Base-by-base conservation (phyloP, 2,797 vertebrate species). In the Borostomias antarcticus region DNA sequence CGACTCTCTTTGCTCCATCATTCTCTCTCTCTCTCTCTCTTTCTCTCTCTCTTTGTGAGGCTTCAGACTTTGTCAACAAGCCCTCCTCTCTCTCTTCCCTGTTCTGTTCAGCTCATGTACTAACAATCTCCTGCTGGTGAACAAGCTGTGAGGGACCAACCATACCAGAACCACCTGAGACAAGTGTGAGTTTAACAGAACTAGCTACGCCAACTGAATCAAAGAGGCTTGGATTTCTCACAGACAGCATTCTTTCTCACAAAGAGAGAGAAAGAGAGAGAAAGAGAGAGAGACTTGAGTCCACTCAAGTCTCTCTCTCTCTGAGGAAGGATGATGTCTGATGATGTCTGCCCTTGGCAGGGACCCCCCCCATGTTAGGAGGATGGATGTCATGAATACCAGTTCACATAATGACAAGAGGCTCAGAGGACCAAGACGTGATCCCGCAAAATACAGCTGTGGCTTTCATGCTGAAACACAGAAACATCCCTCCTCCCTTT, bases 71-170 rank as follows among this genome's bases (percentile, higher is more conserved):
- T n/a, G n/a, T n/a, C n/a, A n/a, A n/a, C n/a, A n/a, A n/a, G n/a
- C n/a, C n/a, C n/a, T n/a, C n/a, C 40, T 45, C 40, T 40, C 9
- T 13, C 13, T 40, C 13, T 2, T 40, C 58, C 67, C 59, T 50
- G 15, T 0, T 9, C 51, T 5, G 26, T 26, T 11, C 51, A 53
- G 51, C 25, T 53, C 51, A 53, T 52, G 17, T 54, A 19, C 61
- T 63, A 65, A 69, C 57, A 37, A 70, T 78, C 79, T 79, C 43
- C 56, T 69, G 70, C 64, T 66, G 74, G 25, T 21, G 64, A 80
- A 74, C 59, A 75, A 73, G 69, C 60, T 70, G 43, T 35, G 48
- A 23, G 47, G 32, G 64, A 58, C 37, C 30, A 59, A 58, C 37
- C 30, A 45, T 70, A 78, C 26, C 25, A 66, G 29, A 69, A 21